Evolutionary conservation across 2,888 invertebrate genomes (phyloP), one percentile per base, ranked within the genome.

Genomic region (Pantelozetes paolii): DNA sequence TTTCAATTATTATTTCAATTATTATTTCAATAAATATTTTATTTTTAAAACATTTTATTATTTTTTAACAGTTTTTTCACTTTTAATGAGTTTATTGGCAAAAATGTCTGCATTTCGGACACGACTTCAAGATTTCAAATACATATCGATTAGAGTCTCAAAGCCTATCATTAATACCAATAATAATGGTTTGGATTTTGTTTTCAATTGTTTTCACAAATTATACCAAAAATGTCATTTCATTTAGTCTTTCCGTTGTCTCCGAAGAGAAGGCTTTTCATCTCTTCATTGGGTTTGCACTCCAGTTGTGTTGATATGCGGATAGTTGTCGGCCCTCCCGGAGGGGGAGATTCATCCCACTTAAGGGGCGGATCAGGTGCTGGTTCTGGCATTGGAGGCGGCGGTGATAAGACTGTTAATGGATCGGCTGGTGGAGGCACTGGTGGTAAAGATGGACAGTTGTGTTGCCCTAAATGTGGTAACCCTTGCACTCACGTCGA

Each of bases 401-500:
- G 36, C n/a, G 64, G 64, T 8, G 64, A 36, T 6, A 36, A 64
- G 32, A 64, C 48, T 15, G 3, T 23, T 18, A 45, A 32, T 73
- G 64, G 67, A 5, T n/a, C 28, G 26, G 74, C 75, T 54, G 26
- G 74, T 30, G 71, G 72, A 20, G 73, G 77, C 40, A 75, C 76
- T 23, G 78, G 78, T 13, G 77, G 79, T 8, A 77, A 78, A 62
- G 81, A 83, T 36, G 81, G 86, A 9, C 80, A 80, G 59, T 80
- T 83, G 72, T 78, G 80, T n/a, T 97, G 97, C 81, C 96, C 96
- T 2, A 95, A 95, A 83, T 97, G 97, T 83, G 94, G 94, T 1
- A 94, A 94, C 83, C 92, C 94, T n/a, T 96, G 95, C 84, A 93
- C 94, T 1, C 94, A 95, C 83, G 94, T 96, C 75, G 95, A 95